Evolutionary conservation across 2,888 invertebrate species (phyloP).

Genomic region (Carcina quercana): DNA sequence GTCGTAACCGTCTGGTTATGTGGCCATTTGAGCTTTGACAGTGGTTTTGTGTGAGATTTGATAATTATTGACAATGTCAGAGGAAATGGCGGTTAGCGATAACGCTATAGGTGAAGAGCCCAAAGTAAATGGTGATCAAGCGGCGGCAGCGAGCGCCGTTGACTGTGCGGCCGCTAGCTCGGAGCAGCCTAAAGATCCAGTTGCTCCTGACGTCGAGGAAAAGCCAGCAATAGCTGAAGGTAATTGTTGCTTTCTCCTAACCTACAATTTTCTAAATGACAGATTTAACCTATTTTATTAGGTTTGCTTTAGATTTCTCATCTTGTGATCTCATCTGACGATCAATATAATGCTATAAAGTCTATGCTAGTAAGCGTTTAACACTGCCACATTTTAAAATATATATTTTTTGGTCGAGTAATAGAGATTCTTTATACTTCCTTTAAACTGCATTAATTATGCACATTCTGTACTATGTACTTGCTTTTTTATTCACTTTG

Average conservation of each 20-base stretch:
- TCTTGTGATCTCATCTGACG: no score
- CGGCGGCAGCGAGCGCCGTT: slow-evolving; percentile 27
- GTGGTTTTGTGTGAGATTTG: slow-evolving; percentile 46
- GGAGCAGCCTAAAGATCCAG: slow-evolving; percentile 26
- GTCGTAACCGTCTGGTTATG: slow-evolving; percentile 58
- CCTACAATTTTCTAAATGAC: slow-evolving; percentile 46
- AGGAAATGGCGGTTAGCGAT: slow-evolving; percentile 68
- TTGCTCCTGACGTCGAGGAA: slow-evolving; percentile 23
- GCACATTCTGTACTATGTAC: no score
- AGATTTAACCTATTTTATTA: no score
- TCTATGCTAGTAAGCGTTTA: no score
- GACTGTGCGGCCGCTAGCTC: slow-evolving; percentile 26
- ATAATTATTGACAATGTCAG: slow-evolving; percentile 64
- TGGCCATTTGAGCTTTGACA: slow-evolving; percentile 50
- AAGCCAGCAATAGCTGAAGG: slow-evolving; percentile 29
- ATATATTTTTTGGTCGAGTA: no score
- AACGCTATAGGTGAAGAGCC: slow-evolving; percentile 49
- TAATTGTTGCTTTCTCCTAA: slow-evolving; percentile 51
- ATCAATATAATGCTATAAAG: no score
- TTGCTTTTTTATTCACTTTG: no score
- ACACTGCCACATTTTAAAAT: no score
- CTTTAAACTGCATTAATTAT: no score
- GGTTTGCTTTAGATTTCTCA: no score
- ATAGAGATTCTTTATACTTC: no score
- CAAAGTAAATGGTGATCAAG: slow-evolving; percentile 38